A percentile compares a stretch with the other conserved stretches of the same genome.
These are phyloP conservation scores for Nemotelus pantherinus DNA, from an alignment of 2,888 invertebrate species.

Conservation along the genomic window DNA sequence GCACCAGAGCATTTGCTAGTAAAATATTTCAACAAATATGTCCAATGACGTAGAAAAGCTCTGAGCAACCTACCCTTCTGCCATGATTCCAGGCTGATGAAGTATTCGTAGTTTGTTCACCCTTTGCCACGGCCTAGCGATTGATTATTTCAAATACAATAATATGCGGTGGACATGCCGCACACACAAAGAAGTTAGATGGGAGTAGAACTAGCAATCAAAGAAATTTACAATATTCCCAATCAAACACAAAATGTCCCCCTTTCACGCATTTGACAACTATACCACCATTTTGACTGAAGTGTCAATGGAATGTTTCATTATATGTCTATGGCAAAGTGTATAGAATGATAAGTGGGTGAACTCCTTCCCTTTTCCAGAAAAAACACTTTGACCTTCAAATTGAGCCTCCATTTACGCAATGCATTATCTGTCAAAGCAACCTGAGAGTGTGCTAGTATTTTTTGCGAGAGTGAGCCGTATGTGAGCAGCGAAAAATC, in stretches of 20 bases:
- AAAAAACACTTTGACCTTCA: too few species aligned
- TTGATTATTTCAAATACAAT: neutral
- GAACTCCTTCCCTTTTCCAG: too few species aligned
- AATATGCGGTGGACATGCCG: conserved; percentile 14
- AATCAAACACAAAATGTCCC: conserved; percentile 42
- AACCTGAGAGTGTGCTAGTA: too few species aligned
- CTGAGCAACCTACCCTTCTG: conserved; percentile 43
- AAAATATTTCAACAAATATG: neutral
- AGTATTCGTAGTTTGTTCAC: neutral
- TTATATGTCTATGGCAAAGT: too few species aligned
- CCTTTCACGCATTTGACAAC: conserved; percentile 47
- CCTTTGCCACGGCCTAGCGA: neutral
- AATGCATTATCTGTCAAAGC: too few species aligned
- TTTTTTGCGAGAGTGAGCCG: too few species aligned
- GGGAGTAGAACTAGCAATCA: neutral
- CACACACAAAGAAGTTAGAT: neutral
- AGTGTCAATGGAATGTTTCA: conserved; percentile 45
- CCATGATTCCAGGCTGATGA: conserved; percentile 28
- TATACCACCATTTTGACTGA: conserved; percentile 46
- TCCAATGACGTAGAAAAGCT: neutral
- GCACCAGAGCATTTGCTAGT: neutral
- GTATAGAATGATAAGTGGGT: too few species aligned
- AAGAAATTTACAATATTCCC: conserved; percentile 7
- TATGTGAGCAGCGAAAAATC: too few species aligned
- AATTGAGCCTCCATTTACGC: too few species aligned